Evolutionary conservation across 2,888 invertebrate genomes (phyloP), one percentile per base, ranked within the genome.

Genomic region (Platycheirus rosarum): DNA sequence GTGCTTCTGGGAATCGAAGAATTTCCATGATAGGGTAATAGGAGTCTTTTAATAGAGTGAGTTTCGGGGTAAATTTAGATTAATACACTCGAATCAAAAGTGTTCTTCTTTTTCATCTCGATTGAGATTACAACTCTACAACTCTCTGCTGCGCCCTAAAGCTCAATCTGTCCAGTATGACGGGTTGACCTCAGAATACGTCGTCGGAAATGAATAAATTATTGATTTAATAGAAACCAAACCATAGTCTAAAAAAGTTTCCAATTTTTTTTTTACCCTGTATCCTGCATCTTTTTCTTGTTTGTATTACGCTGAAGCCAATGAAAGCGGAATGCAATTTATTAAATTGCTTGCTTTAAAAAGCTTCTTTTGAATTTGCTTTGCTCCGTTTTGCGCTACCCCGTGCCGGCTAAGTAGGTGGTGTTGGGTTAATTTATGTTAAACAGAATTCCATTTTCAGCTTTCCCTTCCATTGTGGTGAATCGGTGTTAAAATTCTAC

Each of bases 241-340:
- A 26, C 26, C 26, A 6, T 26, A 26, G 3, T 26, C 35, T 26
- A 29, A 32, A n/a, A n/a, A n/a, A n/a, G n/a, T n/a, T n/a, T 20
- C n/a, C 23, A 3, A 49, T 32, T 60, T 35, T 62, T 0, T 40
- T 40, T 29, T 35, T 57, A 8, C n/a, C n/a, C n/a, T n/a, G n/a
- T n/a, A n/a, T 20, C n/a, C 13, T 5, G 26, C 23, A 32, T 46
- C 49, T 44, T 37, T 40, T 57, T 13, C 35, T 37, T 68, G 23
- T 23, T 23, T 23, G 69, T 69, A 60, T 79, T 32, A 48, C 26
- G 6, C 8, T 32, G 44, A 75, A 37, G 57, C 74, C 62, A 65
- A 65, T 32, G 63, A 63, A 74, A 79, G 79, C 57, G 37, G 68
- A 79, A 74, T 74, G 74, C 76, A 76, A 70, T 76, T 76, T 63